These are phyloP conservation scores for Chloroceryle aenea DNA, from an alignment of 2,113 vertebrate genomes.

Conservation along the genomic window DNA sequence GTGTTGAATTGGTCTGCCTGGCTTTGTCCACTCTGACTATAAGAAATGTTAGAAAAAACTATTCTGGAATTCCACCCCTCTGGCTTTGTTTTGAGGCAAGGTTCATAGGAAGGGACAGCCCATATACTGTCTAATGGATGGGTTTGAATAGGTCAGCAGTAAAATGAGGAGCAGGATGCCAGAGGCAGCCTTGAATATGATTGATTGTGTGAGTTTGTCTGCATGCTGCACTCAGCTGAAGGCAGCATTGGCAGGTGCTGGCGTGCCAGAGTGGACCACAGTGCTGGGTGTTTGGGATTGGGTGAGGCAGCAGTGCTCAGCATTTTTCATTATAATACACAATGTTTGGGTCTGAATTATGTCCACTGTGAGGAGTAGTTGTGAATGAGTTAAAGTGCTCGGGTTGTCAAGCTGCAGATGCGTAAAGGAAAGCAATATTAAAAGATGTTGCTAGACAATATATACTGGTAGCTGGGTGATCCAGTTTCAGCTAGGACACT, in stretches of 20 bases:
- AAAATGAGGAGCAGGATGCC: background rate
- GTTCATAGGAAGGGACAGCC: background rate
- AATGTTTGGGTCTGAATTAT: background rate
- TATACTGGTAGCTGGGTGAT: accelerated
- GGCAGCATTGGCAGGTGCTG: accelerated
- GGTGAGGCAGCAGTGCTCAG: background rate
- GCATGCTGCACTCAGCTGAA: accelerated
- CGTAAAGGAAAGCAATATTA: background rate
- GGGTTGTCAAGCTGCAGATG: background rate
- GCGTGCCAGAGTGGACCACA: accelerated
- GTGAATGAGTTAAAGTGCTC: background rate
- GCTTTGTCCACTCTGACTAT: background rate
- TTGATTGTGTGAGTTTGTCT: accelerated
- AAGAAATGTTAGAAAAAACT: background rate
- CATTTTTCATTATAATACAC: background rate
- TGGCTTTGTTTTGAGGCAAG: background rate
- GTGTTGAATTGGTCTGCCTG: background rate
- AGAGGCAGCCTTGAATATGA: background rate
- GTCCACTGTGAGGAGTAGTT: background rate
- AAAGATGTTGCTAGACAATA: background rate
- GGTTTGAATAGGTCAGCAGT: background rate
- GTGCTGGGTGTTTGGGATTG: accelerated
- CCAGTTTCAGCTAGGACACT: background rate
- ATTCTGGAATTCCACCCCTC: background rate
- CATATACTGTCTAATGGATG: background rate